Base-by-base conservation (phyloP, 2,888 invertebrate species). In the Limenitis camilla region DNA sequence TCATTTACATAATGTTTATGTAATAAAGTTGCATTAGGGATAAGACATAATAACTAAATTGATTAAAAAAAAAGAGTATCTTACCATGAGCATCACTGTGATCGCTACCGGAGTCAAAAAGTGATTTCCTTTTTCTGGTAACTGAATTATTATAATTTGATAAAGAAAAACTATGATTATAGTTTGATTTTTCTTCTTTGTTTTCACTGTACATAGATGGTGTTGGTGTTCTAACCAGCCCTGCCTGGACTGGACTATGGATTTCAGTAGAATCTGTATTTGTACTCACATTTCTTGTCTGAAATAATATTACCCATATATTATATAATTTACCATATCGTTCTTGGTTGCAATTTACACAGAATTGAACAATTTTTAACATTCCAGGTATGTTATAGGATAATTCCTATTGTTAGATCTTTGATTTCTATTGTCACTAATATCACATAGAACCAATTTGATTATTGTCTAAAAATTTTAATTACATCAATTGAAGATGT, bases 91-190 rank as follows among this genome's bases (percentile, higher is more conserved):
- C 29, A 31, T 50, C 50, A 19, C 57, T 46, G 11, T 35, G 47
- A 9, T 39, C 29, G 9, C 10, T 45, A 45, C 28, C 35, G 42
- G 38, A 32, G 39, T 56, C 68, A 60, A 78, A 82, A 45, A 83
- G 61, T 6, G 78, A 76, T 57, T 78, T 79, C 47, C 84, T 67
- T 60, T 76, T 81, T 28, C 49, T 60, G 5, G 69, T 59, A 30
- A 74, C 58, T 38, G 75, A 69, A 9, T 66, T 63, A 1, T 71
- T 71, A 40, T 63, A 59, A 5, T 58, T 61, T n/a, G 71, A 61
- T 4, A 72, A 54, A 32, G 71, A 61, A 48, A 72, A 71, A 30
- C 72, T 68, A 3, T 66, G 38, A 50, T 66, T 69, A 33, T 65
- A 69, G 30, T 53, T 44, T 11, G 57, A 55, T 27, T 50, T 58